Evolutionary conservation across 2,888 invertebrate species (phyloP).

Genomic region (Heterodera filipjevi): DNA sequence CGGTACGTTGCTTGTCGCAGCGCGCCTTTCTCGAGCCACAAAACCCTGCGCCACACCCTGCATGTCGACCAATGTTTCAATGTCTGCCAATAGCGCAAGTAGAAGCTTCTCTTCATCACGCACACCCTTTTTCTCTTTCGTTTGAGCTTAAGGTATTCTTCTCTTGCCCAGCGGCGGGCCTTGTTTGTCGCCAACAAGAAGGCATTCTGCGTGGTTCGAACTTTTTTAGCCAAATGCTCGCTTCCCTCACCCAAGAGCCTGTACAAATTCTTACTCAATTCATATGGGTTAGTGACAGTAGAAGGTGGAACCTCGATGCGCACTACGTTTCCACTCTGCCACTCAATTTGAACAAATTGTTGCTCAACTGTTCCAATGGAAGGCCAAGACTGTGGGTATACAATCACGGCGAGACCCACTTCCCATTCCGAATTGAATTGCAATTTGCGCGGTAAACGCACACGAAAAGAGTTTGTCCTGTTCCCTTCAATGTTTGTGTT

Average conservation of each 20-base stretch:
- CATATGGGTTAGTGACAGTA: slow-evolving; percentile 7
- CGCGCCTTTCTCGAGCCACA: background rate
- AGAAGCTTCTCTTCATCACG: background rate
- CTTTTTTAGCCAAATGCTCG: slow-evolving; percentile 6
- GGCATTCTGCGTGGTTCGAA: background rate
- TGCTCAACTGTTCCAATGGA: slow-evolving; percentile 9
- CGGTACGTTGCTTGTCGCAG: background rate
- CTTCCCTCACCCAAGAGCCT: slow-evolving; percentile 7
- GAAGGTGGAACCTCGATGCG: background rate
- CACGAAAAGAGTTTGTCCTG: slow-evolving; percentile 22
- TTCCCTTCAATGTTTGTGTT: slow-evolving; percentile 26
- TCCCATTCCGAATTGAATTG: slow-evolving; percentile 32
- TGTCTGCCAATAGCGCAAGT: background rate
- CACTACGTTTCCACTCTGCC: slow-evolving; percentile 1
- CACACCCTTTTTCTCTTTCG: background rate
- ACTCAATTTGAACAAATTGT: slow-evolving; percentile 15
- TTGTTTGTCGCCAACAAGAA: too few relatives aligned
- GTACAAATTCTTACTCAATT: background rate
- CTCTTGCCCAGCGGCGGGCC: background rate
- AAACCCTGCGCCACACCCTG: background rate
- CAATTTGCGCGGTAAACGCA: slow-evolving; percentile 25
- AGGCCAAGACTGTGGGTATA: slow-evolving; percentile 31
- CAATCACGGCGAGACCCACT: slow-evolving; percentile 29
- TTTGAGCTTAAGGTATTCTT: background rate
- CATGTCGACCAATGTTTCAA: background rate